Evolutionary conservation across 2,888 invertebrate genomes (phyloP), one percentile per base, ranked within the genome.

Genomic region (Macropis europaea): DNA sequence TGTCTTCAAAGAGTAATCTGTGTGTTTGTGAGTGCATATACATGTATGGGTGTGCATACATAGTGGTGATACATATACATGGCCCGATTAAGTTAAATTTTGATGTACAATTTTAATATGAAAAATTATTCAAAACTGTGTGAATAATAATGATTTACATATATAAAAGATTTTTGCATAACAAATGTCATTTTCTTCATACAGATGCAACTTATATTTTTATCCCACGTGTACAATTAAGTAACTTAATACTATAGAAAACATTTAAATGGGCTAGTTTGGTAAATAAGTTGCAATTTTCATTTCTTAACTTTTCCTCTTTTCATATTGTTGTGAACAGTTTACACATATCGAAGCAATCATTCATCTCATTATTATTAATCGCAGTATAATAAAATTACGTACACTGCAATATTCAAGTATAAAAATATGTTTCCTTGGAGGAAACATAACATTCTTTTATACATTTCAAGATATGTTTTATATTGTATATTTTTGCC

Each of bases 1-100:
- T 38, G 22, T 78, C 54, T 62, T 62, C 63, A 32, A 66, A 53
- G 60, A 50, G 38, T 40, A 57, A 57, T 59, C 59, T 59, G 56
- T 64, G 36, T 70, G 73, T 57, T 38, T 56, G 26, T 30, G 60
- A 71, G 53, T 70, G 53, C 42, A 47, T 62, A 13, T 38, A 38
- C 43, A 61, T 57, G 63, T 74, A 64, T 54, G 67, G 66, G 36
- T 64, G 70, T 45, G 48, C 54, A 40, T 63, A 73, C 32, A 62
- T 52, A 62, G 56, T 79, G 68, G 74, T 73, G 73, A 70, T 70
- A 70, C 42, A 64, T 59, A 52, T 79, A 63, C 75, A 60, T 75
- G 74, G 68, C 73, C 60, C 66, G 63, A 52, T 22, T 60, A 74
- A 77, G 45, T 62, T 73, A 40, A 26, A 38, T 54, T 19, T 56